phyloP scores from a whole-genome alignment of 2,113 vertebrate genomes.

The Calyptomena viridis region DNA sequence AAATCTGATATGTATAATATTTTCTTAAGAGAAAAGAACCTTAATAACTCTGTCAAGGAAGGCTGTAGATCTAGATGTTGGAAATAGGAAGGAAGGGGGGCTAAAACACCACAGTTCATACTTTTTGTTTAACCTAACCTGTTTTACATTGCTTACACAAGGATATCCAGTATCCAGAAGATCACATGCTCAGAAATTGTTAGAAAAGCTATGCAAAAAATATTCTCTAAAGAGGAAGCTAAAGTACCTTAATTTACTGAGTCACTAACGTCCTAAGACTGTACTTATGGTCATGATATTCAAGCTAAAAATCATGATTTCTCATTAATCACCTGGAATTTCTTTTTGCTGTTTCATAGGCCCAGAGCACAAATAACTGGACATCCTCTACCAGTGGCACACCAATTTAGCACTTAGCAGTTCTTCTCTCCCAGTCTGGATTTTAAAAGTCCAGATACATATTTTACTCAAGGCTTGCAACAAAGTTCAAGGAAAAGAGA shows the following conservation, averaged over 20 bases:
- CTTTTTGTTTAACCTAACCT: conserved; percentile 62
- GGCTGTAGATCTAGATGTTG: conserved; percentile 48
- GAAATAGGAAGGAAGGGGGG: conserved; percentile 39
- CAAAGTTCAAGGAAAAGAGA: not conserved
- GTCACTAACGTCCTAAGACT: not conserved
- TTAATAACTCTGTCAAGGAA: conserved; percentile 35
- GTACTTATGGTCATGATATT: conserved; percentile 17
- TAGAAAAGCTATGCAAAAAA: conserved; percentile 35
- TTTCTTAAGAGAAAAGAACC: conserved; percentile 31
- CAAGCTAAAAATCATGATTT: conserved; percentile 43
- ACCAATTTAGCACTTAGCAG: not conserved
- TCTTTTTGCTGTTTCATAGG: conserved; percentile 53
- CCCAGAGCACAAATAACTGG: not conserved
- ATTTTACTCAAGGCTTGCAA: not conserved
- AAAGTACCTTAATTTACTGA: conserved; percentile 35
- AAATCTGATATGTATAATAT: conserved; percentile 53
- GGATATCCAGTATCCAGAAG: conserved; percentile 34
- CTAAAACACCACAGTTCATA: conserved; percentile 32
- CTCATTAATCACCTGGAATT: conserved; percentile 31
- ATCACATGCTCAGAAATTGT: conserved; percentile 38
- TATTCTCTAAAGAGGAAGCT: not conserved
- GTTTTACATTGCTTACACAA: conserved; percentile 44
- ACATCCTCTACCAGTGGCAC: not conserved
- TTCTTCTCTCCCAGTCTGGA: not conserved
- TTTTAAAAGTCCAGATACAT: not conserved